Percentiles rank a stretch among this genome's conserved stretches.
Conservation (phyloP, 1,140 invertebrate genomes). For the Anastatus disparis region DNA sequence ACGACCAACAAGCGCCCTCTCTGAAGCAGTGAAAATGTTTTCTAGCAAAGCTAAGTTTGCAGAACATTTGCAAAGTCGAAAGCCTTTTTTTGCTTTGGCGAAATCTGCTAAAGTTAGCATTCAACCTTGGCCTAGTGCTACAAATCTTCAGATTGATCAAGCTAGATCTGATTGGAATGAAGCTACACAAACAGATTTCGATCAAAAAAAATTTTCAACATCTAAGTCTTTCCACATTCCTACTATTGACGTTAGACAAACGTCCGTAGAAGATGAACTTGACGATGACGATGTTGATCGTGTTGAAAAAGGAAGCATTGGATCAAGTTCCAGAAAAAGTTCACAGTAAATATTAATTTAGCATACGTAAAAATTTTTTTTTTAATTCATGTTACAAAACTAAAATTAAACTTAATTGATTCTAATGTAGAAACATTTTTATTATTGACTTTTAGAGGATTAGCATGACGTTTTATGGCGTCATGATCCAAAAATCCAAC, state of each 20-base stretch:
- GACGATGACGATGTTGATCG: slow-evolving; percentile 29
- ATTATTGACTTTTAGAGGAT: too few relatives aligned
- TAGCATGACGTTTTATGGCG: too few relatives aligned
- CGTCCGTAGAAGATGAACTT: slow-evolving; percentile 33
- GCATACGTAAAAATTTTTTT: too few relatives aligned
- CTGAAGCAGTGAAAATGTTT: slow-evolving; percentile 55
- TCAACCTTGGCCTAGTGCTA: slow-evolving; percentile 60
- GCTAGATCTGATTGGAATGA: slow-evolving; percentile 3
- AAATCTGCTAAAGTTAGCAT: slow-evolving; percentile 50
- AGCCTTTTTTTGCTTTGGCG: slow-evolving; percentile 51
- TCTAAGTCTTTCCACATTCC: slow-evolving; percentile 45
- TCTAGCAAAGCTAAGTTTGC: slow-evolving; percentile 45
- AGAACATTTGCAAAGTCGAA: slow-evolving; percentile 47
- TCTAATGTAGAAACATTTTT: too few relatives aligned
- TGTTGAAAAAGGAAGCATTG: background rate
- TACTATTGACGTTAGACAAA: slow-evolving; percentile 41
- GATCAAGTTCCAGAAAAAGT: background rate
- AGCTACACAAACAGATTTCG: background rate
- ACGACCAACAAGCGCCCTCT: slow-evolving; percentile 43
- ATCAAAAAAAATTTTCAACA: slow-evolving; percentile 20
- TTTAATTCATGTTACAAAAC: too few relatives aligned
- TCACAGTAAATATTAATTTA: slow-evolving; percentile 24
- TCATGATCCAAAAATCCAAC: too few relatives aligned
- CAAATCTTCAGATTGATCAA: slow-evolving; percentile 46
- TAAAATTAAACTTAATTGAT: too few relatives aligned